These are phyloP conservation scores for Paedocypris micromegethes DNA, from an alignment of 2,797 vertebrate genomes.

Conservation along the genomic window DNA sequence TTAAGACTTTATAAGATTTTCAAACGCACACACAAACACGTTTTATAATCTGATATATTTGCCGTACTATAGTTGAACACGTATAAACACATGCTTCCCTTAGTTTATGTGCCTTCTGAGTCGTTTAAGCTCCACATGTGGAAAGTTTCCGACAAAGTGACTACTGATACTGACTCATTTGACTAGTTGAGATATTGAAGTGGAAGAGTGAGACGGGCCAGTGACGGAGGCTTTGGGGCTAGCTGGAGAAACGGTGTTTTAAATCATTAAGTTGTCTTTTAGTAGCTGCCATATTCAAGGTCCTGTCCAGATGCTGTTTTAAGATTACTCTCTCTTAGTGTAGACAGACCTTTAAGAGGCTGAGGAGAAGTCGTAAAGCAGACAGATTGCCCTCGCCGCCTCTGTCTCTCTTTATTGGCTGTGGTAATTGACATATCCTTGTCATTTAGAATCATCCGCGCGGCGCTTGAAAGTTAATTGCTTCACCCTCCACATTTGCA, in stretches of 20 bases:
- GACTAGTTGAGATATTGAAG: neutral
- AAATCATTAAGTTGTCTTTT: slow-evolving; percentile 36
- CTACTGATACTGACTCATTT: too few relatives aligned
- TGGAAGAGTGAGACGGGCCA: slow-evolving; percentile 17
- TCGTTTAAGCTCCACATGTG: too few relatives aligned
- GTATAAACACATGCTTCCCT: too few relatives aligned
- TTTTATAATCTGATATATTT: too few relatives aligned
- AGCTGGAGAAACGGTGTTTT: slow-evolving; percentile 18
- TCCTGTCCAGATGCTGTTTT: slow-evolving; percentile 40
- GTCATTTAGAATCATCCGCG: slow-evolving; percentile 89
- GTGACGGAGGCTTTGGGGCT: slow-evolving; percentile 10
- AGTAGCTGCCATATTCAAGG: slow-evolving; percentile 30
- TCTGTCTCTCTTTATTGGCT: slow-evolving; percentile 69
- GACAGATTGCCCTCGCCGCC: slow-evolving; percentile 51
- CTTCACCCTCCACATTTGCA: slow-evolving; percentile 85
- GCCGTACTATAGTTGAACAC: too few relatives aligned
- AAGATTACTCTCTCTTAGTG: slow-evolving; percentile 34
- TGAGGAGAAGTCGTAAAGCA: slow-evolving; percentile 48
- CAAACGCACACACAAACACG: too few relatives aligned
- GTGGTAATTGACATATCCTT: slow-evolving; percentile 86
- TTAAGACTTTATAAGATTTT: too few relatives aligned
- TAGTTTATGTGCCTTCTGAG: too few relatives aligned
- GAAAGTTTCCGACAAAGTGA: too few relatives aligned
- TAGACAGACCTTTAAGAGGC: slow-evolving; percentile 39
- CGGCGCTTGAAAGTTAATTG: slow-evolving; percentile 89